phyloP scores from a whole-genome alignment of 2,113 vertebrate genomes.

The Pteruthius melanotis region DNA sequence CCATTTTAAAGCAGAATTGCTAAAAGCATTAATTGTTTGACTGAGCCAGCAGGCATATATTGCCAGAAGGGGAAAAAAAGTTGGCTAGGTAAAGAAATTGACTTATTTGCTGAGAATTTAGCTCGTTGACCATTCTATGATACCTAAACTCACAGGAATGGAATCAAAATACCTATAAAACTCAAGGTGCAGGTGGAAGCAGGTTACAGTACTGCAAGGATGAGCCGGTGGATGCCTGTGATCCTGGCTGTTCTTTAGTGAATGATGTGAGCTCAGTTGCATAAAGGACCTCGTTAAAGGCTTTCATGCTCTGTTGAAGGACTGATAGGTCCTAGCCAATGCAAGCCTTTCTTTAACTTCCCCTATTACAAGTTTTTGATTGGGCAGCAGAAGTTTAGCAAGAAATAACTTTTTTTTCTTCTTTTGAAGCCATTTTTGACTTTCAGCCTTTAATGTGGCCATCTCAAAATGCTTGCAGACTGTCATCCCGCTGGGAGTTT shows the following conservation, averaged over 20 bases:
- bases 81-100: constrained; percentile 21
- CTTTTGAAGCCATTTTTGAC: constrained; percentile 25
- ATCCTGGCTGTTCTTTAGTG: constrained; percentile 47
- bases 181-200: constrained; percentile 5
- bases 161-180: constrained; percentile 35
- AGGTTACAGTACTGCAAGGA: background rate
- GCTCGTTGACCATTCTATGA: background rate
- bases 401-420: background rate
- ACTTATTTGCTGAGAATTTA: constrained; percentile 28
- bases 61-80: background rate
- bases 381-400: constrained; percentile 53
- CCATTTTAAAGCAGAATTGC: constrained; percentile 58
- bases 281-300: constrained; percentile 48
- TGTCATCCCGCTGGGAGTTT: background rate
- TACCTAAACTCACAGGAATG: constrained; percentile 18
- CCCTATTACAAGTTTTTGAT: constrained; percentile 58
- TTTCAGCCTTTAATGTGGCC: background rate
- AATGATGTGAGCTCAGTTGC: constrained; percentile 55
- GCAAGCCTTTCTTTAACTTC: constrained; percentile 45
- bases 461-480: constrained; percentile 6
- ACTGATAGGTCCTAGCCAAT: constrained; percentile 36
- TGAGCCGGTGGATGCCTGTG: background rate
- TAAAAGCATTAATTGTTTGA: constrained; percentile 51
- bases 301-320: constrained; percentile 34
- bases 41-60: constrained; percentile 47